A percentile compares a stretch with the other conserved stretches of the same genome.
phyloP scores from a whole-genome alignment of 2,888 invertebrate genomes.

The Drosophila phalerata region DNA sequence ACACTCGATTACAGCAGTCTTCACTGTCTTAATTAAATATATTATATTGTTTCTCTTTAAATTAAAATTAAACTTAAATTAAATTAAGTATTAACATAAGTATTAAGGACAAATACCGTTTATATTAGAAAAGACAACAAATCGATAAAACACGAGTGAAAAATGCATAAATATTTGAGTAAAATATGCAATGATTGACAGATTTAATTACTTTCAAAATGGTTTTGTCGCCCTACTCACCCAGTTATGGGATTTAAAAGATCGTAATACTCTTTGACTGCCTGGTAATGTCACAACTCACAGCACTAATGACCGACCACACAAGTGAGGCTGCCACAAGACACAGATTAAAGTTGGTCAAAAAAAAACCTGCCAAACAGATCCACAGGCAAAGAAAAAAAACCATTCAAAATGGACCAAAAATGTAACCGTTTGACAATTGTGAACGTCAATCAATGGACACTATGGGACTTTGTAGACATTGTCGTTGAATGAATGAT shows the following conservation, averaged over 20 bases:
- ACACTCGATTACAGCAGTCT: no score
- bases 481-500: constrained; percentile 39
- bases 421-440: constrained; percentile 42
- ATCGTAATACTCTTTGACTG: constrained; percentile 5
- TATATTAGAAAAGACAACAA: neutral
- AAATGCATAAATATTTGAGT: neutral
- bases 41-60: no score
- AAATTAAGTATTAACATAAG: no score
- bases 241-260: constrained; percentile 7
- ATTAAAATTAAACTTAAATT: no score
- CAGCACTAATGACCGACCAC: constrained; percentile 32
- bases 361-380: constrained; percentile 25
- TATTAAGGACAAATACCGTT: no score
- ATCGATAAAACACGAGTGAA: neutral
- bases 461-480: constrained; percentile 6
- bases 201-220: constrained; percentile 4
- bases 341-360: constrained; percentile 8
- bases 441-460: constrained; percentile 50
- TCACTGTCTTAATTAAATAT: no score
- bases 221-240: constrained; percentile 17
- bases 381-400: constrained; percentile 19
- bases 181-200: constrained; percentile 6
- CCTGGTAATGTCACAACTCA: constrained; percentile 27
- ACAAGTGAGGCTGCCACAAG: constrained; percentile 2
- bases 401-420: neutral